Conservation (phyloP, 2,113 vertebrate genomes). For the Butorides virescens region DNA sequence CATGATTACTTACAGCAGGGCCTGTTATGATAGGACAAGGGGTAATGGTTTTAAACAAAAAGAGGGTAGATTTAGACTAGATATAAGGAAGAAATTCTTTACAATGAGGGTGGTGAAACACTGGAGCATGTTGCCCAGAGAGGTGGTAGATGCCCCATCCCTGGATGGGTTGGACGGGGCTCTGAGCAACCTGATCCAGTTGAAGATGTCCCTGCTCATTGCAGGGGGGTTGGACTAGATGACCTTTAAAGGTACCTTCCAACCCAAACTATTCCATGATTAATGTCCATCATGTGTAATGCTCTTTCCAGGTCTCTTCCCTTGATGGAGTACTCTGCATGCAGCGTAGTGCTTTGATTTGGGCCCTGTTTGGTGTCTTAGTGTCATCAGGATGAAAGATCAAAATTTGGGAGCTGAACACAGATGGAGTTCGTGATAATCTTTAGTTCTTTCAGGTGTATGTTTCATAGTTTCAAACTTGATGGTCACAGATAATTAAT, state of each 20-base stretch:
- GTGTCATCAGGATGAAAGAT: not conserved
- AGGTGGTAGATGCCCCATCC: no score
- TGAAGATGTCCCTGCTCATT: no score
- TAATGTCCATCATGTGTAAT: not conserved
- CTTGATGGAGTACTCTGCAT: fast-evolving
- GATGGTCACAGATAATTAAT: not conserved
- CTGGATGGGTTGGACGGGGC: no score
- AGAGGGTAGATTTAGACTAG: no score
- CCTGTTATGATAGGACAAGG: no score
- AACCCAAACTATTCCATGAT: not conserved
- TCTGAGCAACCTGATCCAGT: no score
- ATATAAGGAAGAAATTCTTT: no score
- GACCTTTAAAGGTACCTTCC: no score
- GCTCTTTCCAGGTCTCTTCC: not conserved
- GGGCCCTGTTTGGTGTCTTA: not conserved
- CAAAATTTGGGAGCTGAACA: not conserved
- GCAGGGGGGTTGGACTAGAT: no score
- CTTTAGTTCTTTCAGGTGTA: not conserved
- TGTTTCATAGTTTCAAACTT: not conserved
- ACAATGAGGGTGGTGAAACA: no score
- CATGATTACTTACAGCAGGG: not conserved
- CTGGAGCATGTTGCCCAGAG: no score
- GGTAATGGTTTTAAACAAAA: no score
- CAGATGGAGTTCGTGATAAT: not conserved
- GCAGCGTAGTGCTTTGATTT: not conserved